Conservation (phyloP, 2,888 invertebrate genomes). For the Colletes collaris region DNA sequence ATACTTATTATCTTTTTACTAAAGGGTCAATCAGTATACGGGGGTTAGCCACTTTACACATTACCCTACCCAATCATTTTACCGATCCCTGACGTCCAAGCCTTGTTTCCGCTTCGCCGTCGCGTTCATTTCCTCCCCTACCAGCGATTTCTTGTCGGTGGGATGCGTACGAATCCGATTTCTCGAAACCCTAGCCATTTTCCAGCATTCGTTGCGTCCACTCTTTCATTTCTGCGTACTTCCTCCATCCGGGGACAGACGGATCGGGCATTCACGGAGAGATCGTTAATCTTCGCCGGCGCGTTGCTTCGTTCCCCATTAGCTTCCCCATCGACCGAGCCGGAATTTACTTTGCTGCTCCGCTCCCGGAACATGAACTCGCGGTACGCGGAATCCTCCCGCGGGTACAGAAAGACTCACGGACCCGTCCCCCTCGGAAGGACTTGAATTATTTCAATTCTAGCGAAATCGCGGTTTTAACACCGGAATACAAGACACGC, state of each 20-base stretch:
- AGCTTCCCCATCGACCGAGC: slow-evolving; percentile 43
- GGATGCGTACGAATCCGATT: slow-evolving; percentile 21
- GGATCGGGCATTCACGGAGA: slow-evolving; percentile 30
- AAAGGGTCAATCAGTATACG: too few species aligned
- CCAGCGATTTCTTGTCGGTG: background rate
- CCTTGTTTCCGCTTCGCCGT: background rate
- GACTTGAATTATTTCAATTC: slow-evolving; percentile 61
- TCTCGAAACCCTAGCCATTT: slow-evolving; percentile 10
- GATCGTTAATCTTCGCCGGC: slow-evolving; percentile 51
- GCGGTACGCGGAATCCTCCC: slow-evolving; percentile 27
- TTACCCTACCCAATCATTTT: too few species aligned
- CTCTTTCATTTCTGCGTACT: slow-evolving; percentile 23
- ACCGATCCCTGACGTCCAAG: too few species aligned
- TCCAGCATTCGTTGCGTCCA: background rate
- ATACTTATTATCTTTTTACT: too few species aligned
- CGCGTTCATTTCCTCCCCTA: too few species aligned
- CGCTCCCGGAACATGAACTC: slow-evolving; percentile 39
- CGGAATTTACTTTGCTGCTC: slow-evolving; percentile 28
- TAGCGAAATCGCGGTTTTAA: slow-evolving; percentile 53
- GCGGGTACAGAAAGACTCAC: background rate
- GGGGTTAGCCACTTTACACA: too few species aligned
- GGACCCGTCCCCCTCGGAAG: background rate
- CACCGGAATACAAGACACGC: slow-evolving; percentile 34
- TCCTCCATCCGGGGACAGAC: slow-evolving; percentile 17
- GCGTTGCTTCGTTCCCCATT: slow-evolving; percentile 41